A percentile compares a stretch with the other conserved stretches of the same genome.
phyloP scores from a whole-genome alignment of 2,113 vertebrate species.

The Mixornis gularis region DNA sequence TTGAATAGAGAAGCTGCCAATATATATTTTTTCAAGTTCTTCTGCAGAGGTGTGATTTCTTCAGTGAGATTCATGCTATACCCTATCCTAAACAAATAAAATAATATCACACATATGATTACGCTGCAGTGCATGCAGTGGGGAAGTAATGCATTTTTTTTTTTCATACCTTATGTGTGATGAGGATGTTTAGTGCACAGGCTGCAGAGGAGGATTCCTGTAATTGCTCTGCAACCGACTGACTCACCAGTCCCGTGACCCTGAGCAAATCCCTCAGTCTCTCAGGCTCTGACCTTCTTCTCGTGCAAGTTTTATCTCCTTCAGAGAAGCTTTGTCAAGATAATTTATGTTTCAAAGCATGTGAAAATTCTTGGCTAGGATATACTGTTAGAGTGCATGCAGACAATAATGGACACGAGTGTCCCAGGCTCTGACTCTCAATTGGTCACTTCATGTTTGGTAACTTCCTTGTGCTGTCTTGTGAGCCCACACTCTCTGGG shows the following conservation, averaged over 20 bases:
- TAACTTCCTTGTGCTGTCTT: not conserved
- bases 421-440: not conserved
- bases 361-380: not conserved
- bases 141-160: not conserved
- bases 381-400: not conserved
- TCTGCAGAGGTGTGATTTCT: not conserved
- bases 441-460: not conserved
- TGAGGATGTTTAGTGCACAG: not conserved
- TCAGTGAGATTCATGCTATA: not conserved
- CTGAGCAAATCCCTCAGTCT: not conserved
- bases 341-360: not conserved
- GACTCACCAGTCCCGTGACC: not conserved
- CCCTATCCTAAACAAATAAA: not conserved
- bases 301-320: not conserved
- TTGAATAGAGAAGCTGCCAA: not conserved
- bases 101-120: constrained; percentile 6
- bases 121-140: not conserved
- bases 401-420: not conserved
- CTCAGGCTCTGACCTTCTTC: not conserved
- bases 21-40: not conserved
- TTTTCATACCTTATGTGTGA: not conserved
- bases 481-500: not conserved
- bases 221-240: not conserved
- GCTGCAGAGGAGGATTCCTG: not conserved
- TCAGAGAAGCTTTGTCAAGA: not conserved